Evolutionary conservation across 2,888 invertebrate species (phyloP), one percentile per base, ranked within the genome.

Genomic region (Drosophila algonquin): DNA sequence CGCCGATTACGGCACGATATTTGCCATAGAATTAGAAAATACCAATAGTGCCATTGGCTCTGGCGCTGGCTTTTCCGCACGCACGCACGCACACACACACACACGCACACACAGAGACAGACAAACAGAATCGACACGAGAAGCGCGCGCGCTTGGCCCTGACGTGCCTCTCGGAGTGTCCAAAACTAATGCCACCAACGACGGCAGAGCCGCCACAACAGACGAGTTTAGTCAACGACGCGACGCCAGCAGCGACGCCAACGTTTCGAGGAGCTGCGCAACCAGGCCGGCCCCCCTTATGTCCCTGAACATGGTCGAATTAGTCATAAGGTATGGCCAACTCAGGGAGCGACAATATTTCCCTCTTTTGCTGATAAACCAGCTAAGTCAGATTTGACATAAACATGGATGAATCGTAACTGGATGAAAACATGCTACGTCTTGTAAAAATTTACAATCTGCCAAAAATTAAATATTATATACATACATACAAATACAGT

Each of bases 81-180:
- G 56, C 87, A 68, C 68, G 56, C 87, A 63, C 57, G 35, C 73
- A 55, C 70, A 65, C 65, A 18, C 62, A 16, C 73, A 55, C 64
- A 48, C 67, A 74, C 54, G 40, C 69, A 68, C 76, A 73, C 48
- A 50, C 81, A 75, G 59, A 65, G 67, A 62, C 77, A 85, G 83
- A 73, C 89, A 80, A 73, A 82, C 83, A 63, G 71, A 70, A 69
- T 73, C 89, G 88, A 83, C 77, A 85, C 87, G 87, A 79, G 83
- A 73, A 80, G 86, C 90, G 89, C 90, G 90, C 90, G 90, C 90
- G 88, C 88, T 82, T 76, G 87, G 82, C 89, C 88, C 90, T 90
- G 87, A 83, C 89, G 90, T 91, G 90, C 88, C 91, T 88, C 90
- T 91, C 91, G 91, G 90, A 91, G 90, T 90, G 91, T 90, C 90